Evolutionary conservation across 2,113 vertebrate genomes (phyloP), one percentile per base, ranked within the genome.

Genomic region (Taxidea taxus): DNA sequence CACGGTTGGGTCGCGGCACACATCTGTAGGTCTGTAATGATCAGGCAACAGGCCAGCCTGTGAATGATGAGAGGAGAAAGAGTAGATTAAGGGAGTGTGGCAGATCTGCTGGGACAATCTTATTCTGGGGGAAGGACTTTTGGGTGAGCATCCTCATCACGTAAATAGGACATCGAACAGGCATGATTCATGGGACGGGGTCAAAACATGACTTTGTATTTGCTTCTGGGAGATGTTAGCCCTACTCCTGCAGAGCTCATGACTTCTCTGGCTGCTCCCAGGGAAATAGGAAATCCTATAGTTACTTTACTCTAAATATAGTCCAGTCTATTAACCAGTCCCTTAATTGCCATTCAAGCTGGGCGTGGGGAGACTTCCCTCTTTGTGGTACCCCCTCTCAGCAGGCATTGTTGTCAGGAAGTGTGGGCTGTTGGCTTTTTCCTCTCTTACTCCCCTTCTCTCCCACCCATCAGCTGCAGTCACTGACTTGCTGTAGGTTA

Each of bases 1-100:
- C 42, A 20, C 1, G 0, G n/a, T 6, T 4, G 6, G 4, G 18
- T 23, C 39, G 2, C 15, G 1, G 1, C 54, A 25, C 44, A 0
- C 2, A 0, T n/a, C 29, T 15, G 27, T 4, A 1, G 5, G 0
- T 47, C 37, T 51, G 10, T 60, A 6, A 37, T 18, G 31, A 37
- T 27, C 21, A 37, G 81, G 86, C 60, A 9, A 10, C 10, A 1
- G 64, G 64, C 14, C 86, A 23, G 82, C 68, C 74, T 47, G 1
- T 7, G 64, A 13, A 1, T 39, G 13, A 2, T 14, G 44, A 7
- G 0, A 23, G 51, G 75, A 70, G 44, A 2, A 2, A 39, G 21
- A 11, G 39, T 21, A 13, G 70, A 12, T 14, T 18, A 18, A 37
- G 77, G 25, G 27, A 83, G 21, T 0, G 1, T 15, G 2, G 16